Conservation (phyloP, 2,797 vertebrate species). For the Pristis pectinata region DNA sequence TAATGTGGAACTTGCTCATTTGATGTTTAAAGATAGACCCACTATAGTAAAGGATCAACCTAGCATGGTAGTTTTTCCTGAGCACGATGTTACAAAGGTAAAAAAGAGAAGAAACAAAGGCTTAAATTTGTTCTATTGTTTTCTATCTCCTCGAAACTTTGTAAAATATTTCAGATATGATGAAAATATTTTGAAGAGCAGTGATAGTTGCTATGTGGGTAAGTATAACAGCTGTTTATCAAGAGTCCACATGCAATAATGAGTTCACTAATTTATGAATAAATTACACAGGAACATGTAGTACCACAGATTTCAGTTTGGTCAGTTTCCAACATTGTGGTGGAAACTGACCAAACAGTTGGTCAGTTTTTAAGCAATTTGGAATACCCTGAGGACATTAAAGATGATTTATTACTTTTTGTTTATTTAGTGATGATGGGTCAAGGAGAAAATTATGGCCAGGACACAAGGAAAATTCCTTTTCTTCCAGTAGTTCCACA, state of each 20-base stretch:
- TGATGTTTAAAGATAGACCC: background rate
- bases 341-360: background rate
- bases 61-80: background rate
- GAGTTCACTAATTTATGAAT: background rate
- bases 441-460: background rate
- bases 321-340: background rate
- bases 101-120: background rate
- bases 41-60: background rate
- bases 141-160: background rate
- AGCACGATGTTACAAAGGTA: background rate
- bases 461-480: background rate
- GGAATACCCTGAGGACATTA: background rate
- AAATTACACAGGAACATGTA: background rate
- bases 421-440: background rate
- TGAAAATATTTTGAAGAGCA: background rate
- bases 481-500: background rate
- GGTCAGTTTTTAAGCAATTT: background rate
- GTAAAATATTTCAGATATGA: background rate
- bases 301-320: background rate
- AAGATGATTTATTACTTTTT: background rate
- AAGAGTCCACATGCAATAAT: background rate
- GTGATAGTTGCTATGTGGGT: background rate
- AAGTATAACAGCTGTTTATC: background rate
- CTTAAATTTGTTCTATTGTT: background rate
- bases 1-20: background rate